A percentile compares a stretch with the other conserved stretches of the same genome.
Evolutionary conservation across 2,797 vertebrate genomes (phyloP).

Genomic region (Geotrypetes seraphini): DNA sequence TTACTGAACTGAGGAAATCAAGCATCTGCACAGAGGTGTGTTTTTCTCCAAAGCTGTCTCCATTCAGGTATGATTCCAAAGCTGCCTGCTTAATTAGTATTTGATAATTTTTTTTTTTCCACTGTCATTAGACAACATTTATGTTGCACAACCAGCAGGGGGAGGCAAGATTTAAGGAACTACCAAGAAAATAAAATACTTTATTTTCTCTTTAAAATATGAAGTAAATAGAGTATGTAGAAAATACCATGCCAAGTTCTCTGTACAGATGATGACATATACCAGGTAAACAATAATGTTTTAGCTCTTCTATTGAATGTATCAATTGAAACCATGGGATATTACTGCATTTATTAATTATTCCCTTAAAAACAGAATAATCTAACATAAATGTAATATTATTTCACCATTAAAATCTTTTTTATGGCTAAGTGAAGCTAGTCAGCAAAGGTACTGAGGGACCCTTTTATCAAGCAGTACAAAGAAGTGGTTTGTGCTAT

Average conservation of each 20-base stretch:
- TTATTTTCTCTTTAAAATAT: too few relatives aligned
- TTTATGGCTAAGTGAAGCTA: too few relatives aligned
- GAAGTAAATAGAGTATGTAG: too few relatives aligned
- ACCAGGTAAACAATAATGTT: constrained; percentile 5
- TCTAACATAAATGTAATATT: constrained; percentile 2
- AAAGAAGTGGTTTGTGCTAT: too few relatives aligned
- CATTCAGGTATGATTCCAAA: not conserved
- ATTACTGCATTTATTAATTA: too few relatives aligned
- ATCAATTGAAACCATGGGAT: constrained; percentile 13
- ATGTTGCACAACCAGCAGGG: constrained; percentile 64
- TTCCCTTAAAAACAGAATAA: too few relatives aligned
- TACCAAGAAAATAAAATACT: constrained; percentile 25
- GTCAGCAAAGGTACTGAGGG: too few relatives aligned
- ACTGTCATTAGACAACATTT: constrained; percentile 13
- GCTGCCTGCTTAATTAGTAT: not conserved
- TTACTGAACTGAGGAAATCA: too few relatives aligned
- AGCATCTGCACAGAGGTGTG: too few relatives aligned
- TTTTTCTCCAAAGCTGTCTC: not conserved
- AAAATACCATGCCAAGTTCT: too few relatives aligned
- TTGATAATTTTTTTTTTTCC: not conserved
- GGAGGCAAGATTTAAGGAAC: constrained; percentile 69
- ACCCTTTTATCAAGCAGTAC: too few relatives aligned
- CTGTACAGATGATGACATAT: constrained; percentile 1
- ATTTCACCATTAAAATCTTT: constrained; percentile 1
- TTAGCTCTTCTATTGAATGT: constrained; percentile 1